Percentiles rank a stretch among this genome's conserved stretches.
Evolutionary conservation across 2,888 invertebrate genomes (phyloP).

Genomic region (Ramazzottius varieornatus): DNA sequence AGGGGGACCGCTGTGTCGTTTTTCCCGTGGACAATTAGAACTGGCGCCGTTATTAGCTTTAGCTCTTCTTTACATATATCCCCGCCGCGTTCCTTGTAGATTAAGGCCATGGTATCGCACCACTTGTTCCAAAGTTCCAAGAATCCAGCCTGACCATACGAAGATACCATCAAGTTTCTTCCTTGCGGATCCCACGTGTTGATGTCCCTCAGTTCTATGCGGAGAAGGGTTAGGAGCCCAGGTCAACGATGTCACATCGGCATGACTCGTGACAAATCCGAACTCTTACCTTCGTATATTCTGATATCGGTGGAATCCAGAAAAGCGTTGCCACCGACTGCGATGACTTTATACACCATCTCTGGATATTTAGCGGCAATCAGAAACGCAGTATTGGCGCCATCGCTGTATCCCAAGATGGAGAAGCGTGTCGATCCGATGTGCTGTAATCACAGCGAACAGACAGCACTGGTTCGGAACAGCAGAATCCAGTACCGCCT

Average conservation of each 20-base stretch:
- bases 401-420: constrained; percentile 65
- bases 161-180: constrained; percentile 39
- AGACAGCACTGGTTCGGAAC: not conserved
- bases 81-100: constrained; percentile 33
- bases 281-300: constrained; percentile 31
- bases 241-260: no score
- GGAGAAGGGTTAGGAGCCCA: not conserved
- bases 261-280: not conserved
- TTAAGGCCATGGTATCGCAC: constrained; percentile 31
- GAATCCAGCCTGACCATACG: constrained; percentile 47
- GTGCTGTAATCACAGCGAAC: constrained; percentile 22
- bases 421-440: constrained; percentile 42
- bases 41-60: constrained; percentile 40
- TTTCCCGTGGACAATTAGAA: constrained; percentile 52
- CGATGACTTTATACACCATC: constrained; percentile 39
- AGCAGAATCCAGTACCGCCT: no score
- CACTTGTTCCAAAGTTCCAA: constrained; percentile 41
- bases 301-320: constrained; percentile 39
- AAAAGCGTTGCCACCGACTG: constrained; percentile 52
- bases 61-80: constrained; percentile 42
- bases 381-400: constrained; percentile 49
- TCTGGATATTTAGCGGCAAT: constrained; percentile 43
- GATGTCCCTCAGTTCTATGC: constrained; percentile 29
- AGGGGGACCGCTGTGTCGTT: constrained; percentile 49
- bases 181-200: constrained; percentile 50